phyloP scores from a whole-genome alignment of 2,113 vertebrate genomes.

The Pelusios castaneus region DNA sequence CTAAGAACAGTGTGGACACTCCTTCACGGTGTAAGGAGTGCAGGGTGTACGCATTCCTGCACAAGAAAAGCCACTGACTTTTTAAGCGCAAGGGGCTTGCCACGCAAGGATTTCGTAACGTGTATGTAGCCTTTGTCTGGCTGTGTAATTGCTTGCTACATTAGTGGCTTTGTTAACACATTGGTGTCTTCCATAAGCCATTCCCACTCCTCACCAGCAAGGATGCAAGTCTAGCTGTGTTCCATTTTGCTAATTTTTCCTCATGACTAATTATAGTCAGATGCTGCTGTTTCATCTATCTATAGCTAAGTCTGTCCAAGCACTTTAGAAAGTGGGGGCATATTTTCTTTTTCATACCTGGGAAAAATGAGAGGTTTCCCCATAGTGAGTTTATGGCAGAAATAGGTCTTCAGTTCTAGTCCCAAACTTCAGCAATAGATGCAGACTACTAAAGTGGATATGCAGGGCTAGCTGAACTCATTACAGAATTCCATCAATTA shows the following conservation, averaged over 20 bases:
- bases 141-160: neutral
- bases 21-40: too few relatives aligned
- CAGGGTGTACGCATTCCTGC: too few relatives aligned
- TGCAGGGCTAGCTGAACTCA: neutral
- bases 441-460: neutral
- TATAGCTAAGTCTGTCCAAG: too few relatives aligned
- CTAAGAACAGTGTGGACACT: too few relatives aligned
- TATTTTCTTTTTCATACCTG: neutral
- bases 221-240: neutral
- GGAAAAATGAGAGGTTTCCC: neutral
- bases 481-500: neutral
- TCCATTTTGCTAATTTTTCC: neutral
- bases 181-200: fast-evolving
- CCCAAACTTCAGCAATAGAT: neutral
- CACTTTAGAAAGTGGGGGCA: neutral
- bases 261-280: neutral
- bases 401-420: neutral
- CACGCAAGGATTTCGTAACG: too few relatives aligned
- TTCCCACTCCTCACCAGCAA: neutral
- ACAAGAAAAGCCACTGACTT: too few relatives aligned
- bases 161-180: neutral
- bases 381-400: neutral
- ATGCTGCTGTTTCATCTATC: neutral
- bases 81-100: too few relatives aligned
- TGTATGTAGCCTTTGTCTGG: too few relatives aligned